These are phyloP conservation scores for Limnephilus auricula DNA, from an alignment of 2,888 invertebrate species.

Conservation along the genomic window DNA sequence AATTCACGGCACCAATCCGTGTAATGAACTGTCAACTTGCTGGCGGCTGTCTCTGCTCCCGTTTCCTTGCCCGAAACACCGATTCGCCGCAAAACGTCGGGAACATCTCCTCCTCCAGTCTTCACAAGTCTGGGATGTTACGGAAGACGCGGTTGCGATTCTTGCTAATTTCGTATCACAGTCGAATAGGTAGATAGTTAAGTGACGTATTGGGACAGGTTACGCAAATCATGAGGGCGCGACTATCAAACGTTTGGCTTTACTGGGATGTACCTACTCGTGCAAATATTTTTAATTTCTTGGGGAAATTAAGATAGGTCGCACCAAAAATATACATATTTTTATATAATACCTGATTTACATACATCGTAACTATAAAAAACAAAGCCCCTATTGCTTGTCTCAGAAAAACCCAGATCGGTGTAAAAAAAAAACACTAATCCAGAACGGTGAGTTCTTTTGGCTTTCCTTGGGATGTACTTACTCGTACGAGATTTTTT, in stretches of 20 bases:
- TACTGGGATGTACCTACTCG: no score
- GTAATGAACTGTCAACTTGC: constrained; percentile 62
- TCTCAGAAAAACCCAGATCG: neutral
- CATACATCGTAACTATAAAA: no score
- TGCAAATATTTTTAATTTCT: no score
- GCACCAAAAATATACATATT: no score
- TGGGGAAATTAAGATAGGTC: no score
- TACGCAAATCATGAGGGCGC: neutral
- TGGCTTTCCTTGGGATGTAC: no score
- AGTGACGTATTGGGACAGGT: neutral
- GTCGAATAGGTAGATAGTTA: neutral
- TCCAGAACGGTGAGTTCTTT: no score
- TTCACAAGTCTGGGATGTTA: neutral
- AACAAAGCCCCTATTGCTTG: neutral
- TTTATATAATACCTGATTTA: no score
- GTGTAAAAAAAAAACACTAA: no score
- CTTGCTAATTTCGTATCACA: neutral
- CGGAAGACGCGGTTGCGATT: neutral
- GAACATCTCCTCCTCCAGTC: neutral
- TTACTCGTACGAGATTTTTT: no score
- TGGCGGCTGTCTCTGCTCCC: constrained; percentile 10
- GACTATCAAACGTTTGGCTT: no score
- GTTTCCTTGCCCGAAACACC: neutral
- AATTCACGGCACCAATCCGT: constrained; percentile 64
- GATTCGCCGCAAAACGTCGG: neutral